Conservation (phyloP, 2,113 vertebrate species). For the Sinocyclocheilus rhinocerous region DNA sequence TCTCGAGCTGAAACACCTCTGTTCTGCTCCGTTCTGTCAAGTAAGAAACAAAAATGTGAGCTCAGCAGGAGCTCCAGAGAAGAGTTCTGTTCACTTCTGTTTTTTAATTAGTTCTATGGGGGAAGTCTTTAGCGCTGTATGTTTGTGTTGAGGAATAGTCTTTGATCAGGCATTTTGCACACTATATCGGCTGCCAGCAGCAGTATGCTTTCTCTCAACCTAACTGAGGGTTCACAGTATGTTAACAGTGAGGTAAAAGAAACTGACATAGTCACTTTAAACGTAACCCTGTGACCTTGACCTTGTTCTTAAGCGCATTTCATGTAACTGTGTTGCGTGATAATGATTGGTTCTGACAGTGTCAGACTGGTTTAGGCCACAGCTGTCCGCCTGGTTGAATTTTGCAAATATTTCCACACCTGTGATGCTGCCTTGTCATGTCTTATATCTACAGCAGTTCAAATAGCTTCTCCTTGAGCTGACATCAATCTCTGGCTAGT, state of each 20-base stretch:
- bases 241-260: constrained; percentile 7
- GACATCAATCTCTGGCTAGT: constrained; percentile 17
- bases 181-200: constrained; percentile 13
- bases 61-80: constrained; percentile 32
- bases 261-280: neutral
- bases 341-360: constrained; percentile 23
- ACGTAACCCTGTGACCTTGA: neutral
- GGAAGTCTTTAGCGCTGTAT: constrained; percentile 25
- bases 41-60: constrained; percentile 14
- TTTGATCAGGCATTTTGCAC: constrained; percentile 28
- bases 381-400: neutral
- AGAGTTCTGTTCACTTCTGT: constrained; percentile 15
- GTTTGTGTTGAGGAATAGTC: constrained; percentile 16
- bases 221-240: neutral
- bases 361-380: constrained; percentile 24
- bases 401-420: constrained; percentile 26
- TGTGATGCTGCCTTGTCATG: neutral
- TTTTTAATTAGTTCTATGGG: constrained; percentile 37
- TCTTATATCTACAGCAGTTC: neutral
- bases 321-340: constrained; percentile 10
- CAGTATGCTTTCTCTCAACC: neutral
- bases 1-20: constrained; percentile 24
- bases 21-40: constrained; percentile 27
- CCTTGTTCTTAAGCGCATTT: neutral
- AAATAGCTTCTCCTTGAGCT: neutral